Evolutionary conservation across 2,888 invertebrate species (phyloP), one percentile per base, ranked within the genome.

Genomic region (Plutella xylostella): DNA sequence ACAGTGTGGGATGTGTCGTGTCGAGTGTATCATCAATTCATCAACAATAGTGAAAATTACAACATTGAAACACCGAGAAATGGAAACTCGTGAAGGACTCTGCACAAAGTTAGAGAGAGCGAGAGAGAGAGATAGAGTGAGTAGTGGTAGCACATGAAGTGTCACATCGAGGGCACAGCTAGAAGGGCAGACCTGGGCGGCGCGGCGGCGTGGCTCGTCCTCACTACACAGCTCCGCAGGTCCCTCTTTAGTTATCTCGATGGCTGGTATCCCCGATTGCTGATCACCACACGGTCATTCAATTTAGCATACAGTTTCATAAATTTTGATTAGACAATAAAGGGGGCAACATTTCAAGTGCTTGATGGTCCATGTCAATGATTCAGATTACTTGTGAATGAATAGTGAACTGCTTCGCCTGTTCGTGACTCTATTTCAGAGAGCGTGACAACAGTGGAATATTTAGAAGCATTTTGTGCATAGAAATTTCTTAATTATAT

Each of bases 161-260:
- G n/a, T 72, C 74, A 78, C 82, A 84, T 75, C 77, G 80, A 78
- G 74, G 78, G 20, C 44, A 71, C 76, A 79, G 72, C 64, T 70
- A 72, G 73, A 70, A 79, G 74, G 72, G 73, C 84, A 82, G 82
- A 83, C 84, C 82, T 85, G 84, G 67, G 53, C 43, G 9, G 42
- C 39, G n/a, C 53, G 46, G 39, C 53, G 71, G 59, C 76, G 77
- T 63, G 69, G 74, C 65, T 82, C 77, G 59, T 91, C 92, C 70
- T 91, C 90, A 70, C 89, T 89, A 76, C 88, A 87, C 82, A 89
- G 87, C 73, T 90, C 90, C 70, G 89, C 87, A 54, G 71, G 75
- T 56, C 73, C 72, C 71, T 93, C 93, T 87, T 92, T 92, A 69
- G 92, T 92, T 75, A 93, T 92, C 87, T 93, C 92, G 77, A 85